Evolutionary conservation across 2,113 vertebrate genomes (phyloP), one percentile per base, ranked within the genome.

Genomic region (Seriola quinqueradiata): DNA sequence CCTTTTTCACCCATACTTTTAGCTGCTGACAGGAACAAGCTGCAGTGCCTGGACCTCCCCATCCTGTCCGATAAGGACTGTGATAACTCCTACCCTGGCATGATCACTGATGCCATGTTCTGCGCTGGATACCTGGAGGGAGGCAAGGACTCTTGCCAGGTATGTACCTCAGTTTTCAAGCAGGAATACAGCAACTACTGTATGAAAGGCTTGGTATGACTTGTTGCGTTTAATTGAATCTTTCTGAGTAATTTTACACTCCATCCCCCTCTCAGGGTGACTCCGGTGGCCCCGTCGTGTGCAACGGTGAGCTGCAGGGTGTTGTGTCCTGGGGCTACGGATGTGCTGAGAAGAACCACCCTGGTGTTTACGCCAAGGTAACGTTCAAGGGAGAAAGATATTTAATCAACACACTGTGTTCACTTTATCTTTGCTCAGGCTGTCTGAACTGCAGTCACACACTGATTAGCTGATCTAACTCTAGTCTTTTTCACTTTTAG

Each of bases 71-170:
- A 91, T 0, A 57, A 23, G 0, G 95, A 95, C 65, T 97, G 97
- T 32, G 28, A 73, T 0, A 87, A 90, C 8, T 82, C 93, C 86
- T 97, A 97, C 79, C 96, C 96, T 0, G 94, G 95, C 32, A 93
- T 90, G 90, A 96, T 97, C 94, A 95, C 95, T 0, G 0, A 81
- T 0, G 83, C 94, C 92, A 97, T 97, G 96, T 94, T 97, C 89
- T 97, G 96, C 8, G 95, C 96, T 4, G 97, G 96, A 50, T 96
- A 93, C 40, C 55, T 93, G 48, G 96, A 96, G 81, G 96, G 97
- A 6, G 97, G 96, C 57, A 96, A 96, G 80, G 96, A 97, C 90
- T 95, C 96, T 59, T 97, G 96, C 73, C 96, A 97, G 96, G 96
- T 91, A 3, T 9, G 34, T 38, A 38, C 0, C 28, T 58, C 23